Conservation (phyloP, 1,140 invertebrate genomes). For the Steinernema khuongi region DNA sequence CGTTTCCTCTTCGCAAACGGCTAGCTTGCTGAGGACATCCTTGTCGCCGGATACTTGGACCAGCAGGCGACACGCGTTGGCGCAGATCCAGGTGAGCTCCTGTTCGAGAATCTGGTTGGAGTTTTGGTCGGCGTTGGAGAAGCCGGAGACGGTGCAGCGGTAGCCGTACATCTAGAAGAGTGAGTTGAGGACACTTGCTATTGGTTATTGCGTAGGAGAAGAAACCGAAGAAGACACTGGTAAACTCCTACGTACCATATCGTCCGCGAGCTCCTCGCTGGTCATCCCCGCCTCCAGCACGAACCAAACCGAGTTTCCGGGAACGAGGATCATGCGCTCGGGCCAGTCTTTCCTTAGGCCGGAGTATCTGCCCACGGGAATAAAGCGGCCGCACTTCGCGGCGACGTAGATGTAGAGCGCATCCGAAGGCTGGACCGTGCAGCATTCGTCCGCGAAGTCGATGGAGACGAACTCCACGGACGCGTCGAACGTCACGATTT, state of each 20-base stretch:
- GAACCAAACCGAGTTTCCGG: conserved; percentile 64
- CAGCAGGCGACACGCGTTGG: conserved; percentile 47
- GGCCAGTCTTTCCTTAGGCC: conserved; percentile 74
- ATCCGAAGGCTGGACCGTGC: conserved; percentile 88
- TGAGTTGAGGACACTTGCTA: too few species aligned
- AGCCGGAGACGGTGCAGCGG: conserved; percentile 51
- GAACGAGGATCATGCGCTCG: conserved; percentile 75
- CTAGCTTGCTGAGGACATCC: conserved; percentile 20
- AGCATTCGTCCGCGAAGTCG: conserved; percentile 84
- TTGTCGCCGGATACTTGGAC: conserved; percentile 36
- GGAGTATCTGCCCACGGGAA: conserved; percentile 71
- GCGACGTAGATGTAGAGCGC: conserved; percentile 72
- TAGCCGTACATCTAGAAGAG: conserved; percentile 48
- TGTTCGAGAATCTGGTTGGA: conserved; percentile 40
- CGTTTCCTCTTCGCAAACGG: conserved; percentile 39
- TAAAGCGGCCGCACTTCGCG: conserved; percentile 61
- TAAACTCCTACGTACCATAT: not conserved
- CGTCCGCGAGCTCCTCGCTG: conserved; percentile 23
- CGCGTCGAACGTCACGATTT: conserved; percentile 77
- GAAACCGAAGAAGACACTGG: not conserved
- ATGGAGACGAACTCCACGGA: conserved; percentile 82
- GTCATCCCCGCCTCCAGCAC: conserved; percentile 39
- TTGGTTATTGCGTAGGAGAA: too few species aligned
- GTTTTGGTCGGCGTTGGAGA: conserved; percentile 22
- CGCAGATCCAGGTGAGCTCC: conserved; percentile 51